phyloP scores from a whole-genome alignment of 30 jellyfish, hydroid and myxozoan species.

The Turritopsis rubra region DNA sequence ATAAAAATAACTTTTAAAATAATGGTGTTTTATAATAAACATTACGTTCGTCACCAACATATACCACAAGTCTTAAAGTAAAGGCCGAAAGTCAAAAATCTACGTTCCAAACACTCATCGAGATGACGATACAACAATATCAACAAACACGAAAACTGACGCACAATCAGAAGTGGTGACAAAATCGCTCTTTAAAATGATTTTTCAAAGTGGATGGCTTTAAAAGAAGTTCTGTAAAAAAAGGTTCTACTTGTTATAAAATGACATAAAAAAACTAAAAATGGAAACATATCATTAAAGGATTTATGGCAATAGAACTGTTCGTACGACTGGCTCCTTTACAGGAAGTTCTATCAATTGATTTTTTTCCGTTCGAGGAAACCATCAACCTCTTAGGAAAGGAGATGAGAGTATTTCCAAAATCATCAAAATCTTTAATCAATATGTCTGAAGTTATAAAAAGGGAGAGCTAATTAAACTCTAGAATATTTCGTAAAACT shows the following conservation, averaged over 20 bases:
- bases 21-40: neutral
- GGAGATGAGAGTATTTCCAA: neutral
- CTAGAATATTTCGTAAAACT: neutral
- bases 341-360: neutral
- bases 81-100: neutral
- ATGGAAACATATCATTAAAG: neutral
- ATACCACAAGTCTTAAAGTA: neutral
- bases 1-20: neutral
- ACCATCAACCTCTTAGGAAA: neutral
- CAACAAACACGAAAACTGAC: neutral
- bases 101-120: neutral
- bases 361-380: neutral
- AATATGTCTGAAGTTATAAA: neutral
- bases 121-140: neutral
- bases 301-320: neutral
- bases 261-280: neutral
- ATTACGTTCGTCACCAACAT: neutral
- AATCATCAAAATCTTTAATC: neutral
- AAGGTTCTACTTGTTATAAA: neutral
- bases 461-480: neutral
- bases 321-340: neutral
- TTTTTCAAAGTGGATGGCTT: neutral
- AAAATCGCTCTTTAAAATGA: too few relatives aligned
- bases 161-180: neutral
- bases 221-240: neutral